Conservation (phyloP, 2,797 vertebrate species). For the Gymnoscopelus microlampas region DNA sequence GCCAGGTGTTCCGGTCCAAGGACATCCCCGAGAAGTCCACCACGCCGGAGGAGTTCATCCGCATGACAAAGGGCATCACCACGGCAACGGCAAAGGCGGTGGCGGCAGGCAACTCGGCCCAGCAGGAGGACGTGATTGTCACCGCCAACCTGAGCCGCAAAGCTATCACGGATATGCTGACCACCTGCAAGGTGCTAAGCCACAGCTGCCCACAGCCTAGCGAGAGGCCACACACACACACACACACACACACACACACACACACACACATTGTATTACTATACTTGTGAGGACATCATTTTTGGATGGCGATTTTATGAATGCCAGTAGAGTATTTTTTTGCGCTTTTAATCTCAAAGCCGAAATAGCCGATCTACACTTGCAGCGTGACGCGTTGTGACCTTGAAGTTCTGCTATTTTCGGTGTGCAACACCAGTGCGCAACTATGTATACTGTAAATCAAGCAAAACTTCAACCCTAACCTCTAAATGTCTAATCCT, state of each 20-base stretch:
- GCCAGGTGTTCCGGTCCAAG: conserved; percentile 93
- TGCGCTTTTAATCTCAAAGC: no score
- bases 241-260: conserved; percentile 22
- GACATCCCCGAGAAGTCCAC: conserved; percentile 91
- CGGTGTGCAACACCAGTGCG: no score
- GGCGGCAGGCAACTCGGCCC: conserved; percentile 94
- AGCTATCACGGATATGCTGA: conserved; percentile 95
- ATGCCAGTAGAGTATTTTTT: no score
- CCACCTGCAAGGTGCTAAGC: conserved; percentile 84
- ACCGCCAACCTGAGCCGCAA: conserved; percentile 98
- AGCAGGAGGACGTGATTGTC: conserved; percentile 96
- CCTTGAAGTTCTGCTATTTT: no score
- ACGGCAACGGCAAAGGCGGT: conserved; percentile 97
- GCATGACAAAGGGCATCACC: conserved; percentile 99
- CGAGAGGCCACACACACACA: conserved; percentile 34
- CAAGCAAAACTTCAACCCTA: no score
- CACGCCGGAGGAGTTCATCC: conserved; percentile 95
- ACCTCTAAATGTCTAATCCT: no score
- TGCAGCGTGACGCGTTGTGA: no score
- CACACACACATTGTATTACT: no score
- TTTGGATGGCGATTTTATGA: no score
- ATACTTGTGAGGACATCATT: no score
- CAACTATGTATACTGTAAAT: no score
- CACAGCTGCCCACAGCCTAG: conserved; percentile 38
- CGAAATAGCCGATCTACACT: no score